A percentile compares a stretch with the other conserved stretches of the same genome.
phyloP scores from a whole-genome alignment of 1,140 invertebrate species.

The Bombus confusus region DNA sequence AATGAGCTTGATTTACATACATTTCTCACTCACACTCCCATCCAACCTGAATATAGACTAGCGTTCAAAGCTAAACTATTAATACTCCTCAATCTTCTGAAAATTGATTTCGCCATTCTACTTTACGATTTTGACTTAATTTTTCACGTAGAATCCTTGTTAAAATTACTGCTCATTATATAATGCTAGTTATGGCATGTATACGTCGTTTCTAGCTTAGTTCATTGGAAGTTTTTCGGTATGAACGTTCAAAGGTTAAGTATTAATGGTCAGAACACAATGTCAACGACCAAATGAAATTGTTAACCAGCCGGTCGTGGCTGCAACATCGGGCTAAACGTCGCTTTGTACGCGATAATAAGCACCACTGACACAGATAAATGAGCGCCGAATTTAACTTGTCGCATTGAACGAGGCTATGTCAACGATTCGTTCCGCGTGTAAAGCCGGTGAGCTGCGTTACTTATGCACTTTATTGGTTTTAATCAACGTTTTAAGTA shows the following conservation, averaged over 20 bases:
- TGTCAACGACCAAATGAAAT: background rate
- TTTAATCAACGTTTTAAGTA: too few relatives aligned
- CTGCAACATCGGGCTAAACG: background rate
- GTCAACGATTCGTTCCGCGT: conserved; percentile 1
- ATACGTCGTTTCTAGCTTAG: background rate
- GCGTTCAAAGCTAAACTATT: too few relatives aligned
- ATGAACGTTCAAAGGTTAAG: background rate
- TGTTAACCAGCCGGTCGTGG: background rate
- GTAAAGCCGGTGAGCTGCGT: background rate
- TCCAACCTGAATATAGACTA: too few relatives aligned
- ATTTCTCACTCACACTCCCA: too few relatives aligned
- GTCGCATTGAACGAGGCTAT: background rate
- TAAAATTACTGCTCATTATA: background rate
- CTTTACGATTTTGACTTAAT: background rate
- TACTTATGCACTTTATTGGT: background rate
- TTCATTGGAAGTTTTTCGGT: background rate
- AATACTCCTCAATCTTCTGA: too few relatives aligned
- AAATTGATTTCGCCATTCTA: background rate
- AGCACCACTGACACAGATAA: background rate
- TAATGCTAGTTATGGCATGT: too few relatives aligned
- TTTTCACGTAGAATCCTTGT: background rate
- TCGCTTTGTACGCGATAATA: background rate
- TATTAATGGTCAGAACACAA: background rate
- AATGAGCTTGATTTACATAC: too few relatives aligned
- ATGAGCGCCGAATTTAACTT: background rate